Conservation (phyloP, 2,113 vertebrate species). For the Leucopsar rothschildi region DNA sequence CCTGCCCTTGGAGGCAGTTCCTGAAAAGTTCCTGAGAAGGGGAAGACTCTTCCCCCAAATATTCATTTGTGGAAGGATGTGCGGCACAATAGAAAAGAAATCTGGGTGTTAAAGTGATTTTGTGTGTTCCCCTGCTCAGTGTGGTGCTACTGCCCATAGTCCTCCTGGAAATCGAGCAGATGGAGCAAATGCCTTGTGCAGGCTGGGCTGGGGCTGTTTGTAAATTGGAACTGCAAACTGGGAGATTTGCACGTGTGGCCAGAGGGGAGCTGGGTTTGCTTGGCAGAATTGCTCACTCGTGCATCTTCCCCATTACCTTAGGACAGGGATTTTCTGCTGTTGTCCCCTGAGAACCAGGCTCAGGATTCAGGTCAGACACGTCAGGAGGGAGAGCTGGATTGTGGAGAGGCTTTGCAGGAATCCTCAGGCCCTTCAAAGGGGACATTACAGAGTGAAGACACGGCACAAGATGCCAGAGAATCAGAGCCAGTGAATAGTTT, state of each 20-base stretch:
- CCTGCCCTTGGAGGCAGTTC: fast-evolving
- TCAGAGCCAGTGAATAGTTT: conserved; percentile 14
- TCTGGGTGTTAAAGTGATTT: not conserved
- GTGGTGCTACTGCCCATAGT: not conserved
- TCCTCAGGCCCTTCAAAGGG: not conserved
- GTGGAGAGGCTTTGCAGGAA: not conserved
- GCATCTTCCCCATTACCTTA: not conserved
- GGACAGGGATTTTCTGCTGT: not conserved
- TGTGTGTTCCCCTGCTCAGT: not conserved
- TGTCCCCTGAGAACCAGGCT: not conserved
- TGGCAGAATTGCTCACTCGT: not conserved
- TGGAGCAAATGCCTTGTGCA: not conserved
- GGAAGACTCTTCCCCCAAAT: not conserved
- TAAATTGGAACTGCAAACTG: not conserved
- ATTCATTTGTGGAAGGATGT: not conserved
- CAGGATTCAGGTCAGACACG: not conserved
- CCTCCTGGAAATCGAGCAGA: not conserved
- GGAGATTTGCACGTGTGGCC: not conserved
- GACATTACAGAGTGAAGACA: not conserved
- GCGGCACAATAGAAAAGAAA: not conserved
- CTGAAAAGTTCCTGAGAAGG: not conserved
- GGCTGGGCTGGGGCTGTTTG: not conserved
- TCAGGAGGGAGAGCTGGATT: not conserved
- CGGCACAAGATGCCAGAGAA: conserved; percentile 6
- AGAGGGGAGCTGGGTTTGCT: not conserved